Evolutionary conservation across 2,797 vertebrate genomes (phyloP).

Genomic region (Acridotheres tristis): DNA sequence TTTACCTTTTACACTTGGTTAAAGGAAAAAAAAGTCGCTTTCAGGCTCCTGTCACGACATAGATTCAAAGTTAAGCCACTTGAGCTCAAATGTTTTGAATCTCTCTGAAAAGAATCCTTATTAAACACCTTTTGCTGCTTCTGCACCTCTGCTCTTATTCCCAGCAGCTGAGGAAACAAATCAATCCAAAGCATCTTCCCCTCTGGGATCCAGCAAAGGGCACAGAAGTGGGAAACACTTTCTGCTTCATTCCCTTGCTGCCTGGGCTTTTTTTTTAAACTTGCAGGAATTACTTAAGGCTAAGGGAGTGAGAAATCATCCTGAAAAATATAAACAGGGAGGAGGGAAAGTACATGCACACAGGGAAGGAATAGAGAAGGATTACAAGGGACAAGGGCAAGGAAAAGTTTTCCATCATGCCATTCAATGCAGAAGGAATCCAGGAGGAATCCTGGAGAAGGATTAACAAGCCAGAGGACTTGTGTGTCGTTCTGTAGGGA

Average conservation of each 20-base stretch:
- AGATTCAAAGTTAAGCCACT: neutral
- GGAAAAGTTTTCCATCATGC: neutral
- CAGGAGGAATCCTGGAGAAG: neutral
- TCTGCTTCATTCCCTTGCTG: neutral
- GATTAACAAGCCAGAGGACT: neutral
- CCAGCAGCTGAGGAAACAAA: neutral
- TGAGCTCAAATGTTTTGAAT: neutral
- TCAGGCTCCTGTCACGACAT: neutral
- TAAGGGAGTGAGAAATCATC: neutral
- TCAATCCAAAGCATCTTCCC: neutral
- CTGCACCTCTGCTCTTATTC: neutral
- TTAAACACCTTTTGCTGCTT: neutral
- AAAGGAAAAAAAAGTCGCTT: neutral
- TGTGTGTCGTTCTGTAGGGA: accelerated
- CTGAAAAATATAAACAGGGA: neutral
- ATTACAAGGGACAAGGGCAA: neutral
- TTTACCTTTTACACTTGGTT: neutral
- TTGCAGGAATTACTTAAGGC: neutral
- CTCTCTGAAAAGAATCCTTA: neutral
- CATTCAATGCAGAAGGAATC: neutral
- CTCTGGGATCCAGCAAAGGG: neutral
- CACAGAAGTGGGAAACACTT: neutral
- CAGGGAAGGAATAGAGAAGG: neutral
- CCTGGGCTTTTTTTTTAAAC: neutral
- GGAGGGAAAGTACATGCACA: accelerated